Evolutionary conservation across 37 sponge, comb jelly and placozoan genomes (phyloP).

Genomic region (Amphimedon queenslandica): DNA sequence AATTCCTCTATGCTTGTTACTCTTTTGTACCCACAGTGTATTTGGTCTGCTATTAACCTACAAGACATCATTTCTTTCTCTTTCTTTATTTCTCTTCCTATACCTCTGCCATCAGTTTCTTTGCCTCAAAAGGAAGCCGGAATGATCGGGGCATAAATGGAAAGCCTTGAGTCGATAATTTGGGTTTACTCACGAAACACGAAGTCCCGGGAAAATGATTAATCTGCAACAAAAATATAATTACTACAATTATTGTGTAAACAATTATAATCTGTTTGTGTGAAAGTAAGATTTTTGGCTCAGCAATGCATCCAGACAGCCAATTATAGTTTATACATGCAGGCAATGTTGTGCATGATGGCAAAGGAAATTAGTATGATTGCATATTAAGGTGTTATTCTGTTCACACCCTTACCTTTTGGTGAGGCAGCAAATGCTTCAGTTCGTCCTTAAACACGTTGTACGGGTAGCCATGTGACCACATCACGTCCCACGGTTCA

Average conservation of each 20-base stretch:
- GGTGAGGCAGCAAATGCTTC: slow-evolving; percentile 38
- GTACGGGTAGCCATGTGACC: slow-evolving; percentile 74
- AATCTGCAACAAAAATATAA: slow-evolving; percentile 20
- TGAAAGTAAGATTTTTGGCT: not conserved
- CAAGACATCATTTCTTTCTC: not conserved
- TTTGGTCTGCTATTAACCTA: slow-evolving; percentile 25
- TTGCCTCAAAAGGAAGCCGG: slow-evolving; percentile 34
- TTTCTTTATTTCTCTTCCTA: not conserved
- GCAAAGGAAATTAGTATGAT: not conserved
- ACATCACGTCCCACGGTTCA: slow-evolving; percentile 49
- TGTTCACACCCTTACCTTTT: slow-evolving; percentile 50
- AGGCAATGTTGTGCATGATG: not conserved
- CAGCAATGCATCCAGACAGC: too few relatives aligned
- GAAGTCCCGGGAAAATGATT: slow-evolving; percentile 71
- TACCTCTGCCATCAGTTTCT: slow-evolving; percentile 33
- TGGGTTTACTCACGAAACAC: slow-evolving; percentile 45
- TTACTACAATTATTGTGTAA: not conserved
- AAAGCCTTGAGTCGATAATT: slow-evolving; percentile 38
- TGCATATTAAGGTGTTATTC: not conserved
- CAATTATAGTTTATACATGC: too few relatives aligned
- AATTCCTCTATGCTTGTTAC: slow-evolving; percentile 65
- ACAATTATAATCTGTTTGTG: not conserved
- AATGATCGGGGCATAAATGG: slow-evolving; percentile 39
- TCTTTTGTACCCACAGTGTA: slow-evolving; percentile 60
- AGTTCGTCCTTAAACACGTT: not conserved